Evolutionary conservation across 2,113 vertebrate genomes (phyloP), one percentile per base, ranked within the genome.

Genomic region (Sebastes fasciatus): DNA sequence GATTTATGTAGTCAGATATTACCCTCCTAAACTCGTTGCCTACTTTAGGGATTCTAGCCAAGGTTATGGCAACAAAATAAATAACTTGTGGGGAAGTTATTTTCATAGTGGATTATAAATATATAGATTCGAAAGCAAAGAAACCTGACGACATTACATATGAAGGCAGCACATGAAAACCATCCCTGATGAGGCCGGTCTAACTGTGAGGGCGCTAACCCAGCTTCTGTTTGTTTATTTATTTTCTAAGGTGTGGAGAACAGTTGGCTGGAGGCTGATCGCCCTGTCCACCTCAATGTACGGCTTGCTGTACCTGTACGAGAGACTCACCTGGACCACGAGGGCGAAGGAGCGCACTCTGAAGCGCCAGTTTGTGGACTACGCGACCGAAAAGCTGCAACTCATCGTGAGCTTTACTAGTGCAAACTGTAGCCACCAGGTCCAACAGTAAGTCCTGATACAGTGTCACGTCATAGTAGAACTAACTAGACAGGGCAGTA

Each of bases 361-460:
- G 74, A 99, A 99, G 84, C 96, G 96, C 75, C 98, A 99, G 91
- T 99, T 99, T 92, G 98, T 99, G n/a, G 96, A 96, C 91, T 99
- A 98, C 0, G 97, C 97, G 12, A 96, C 97, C 0, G 96, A 99
- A 58, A 99, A 97, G 74, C 96, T 99, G 83, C 97, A 99, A 90
- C 95, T 98, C 95, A 98, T 99, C 0, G 96, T 99, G 86, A 98
- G 94, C 82, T 96, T 99, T 45, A 99, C 98, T 0, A 98, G 98
- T 5, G 96, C 97, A 4, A 99, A 97, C 88, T 99, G 98, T 82
- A 99, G 97, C 90, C 97, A 98, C 83, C 98, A 99, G 93, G 98
- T 99, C 74, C 97, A 99, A 69, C 98, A 99, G 98, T 99, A 87
- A 96, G 98, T 97, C 7, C 26, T 2, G 8, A 62, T 16, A 16